Conservation (phyloP, 2,113 vertebrate genomes). For the Periophthalmodon schlosseri region DNA sequence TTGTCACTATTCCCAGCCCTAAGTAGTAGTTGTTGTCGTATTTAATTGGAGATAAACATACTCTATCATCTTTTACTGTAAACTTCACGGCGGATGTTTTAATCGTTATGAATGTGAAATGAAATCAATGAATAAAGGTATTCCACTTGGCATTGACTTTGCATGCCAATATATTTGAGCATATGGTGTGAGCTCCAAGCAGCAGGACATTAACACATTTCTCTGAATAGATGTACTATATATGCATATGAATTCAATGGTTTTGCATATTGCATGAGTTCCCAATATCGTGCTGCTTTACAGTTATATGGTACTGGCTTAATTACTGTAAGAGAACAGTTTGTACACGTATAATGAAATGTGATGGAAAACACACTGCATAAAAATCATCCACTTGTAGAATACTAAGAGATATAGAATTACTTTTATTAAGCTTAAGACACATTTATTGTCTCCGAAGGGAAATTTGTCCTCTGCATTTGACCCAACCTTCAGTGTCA, state of each 20-base stretch:
- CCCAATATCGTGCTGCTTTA: neutral
- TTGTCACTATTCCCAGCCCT: too few relatives aligned
- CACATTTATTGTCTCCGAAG: too few relatives aligned
- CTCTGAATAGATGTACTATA: neutral
- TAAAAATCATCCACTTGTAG: too few relatives aligned
- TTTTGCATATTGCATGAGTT: neutral
- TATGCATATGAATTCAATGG: neutral
- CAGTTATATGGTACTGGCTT: neutral
- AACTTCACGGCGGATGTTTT: neutral
- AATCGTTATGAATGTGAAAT: neutral
- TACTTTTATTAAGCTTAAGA: too few relatives aligned
- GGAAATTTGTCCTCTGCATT: too few relatives aligned
- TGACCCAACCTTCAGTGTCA: too few relatives aligned
- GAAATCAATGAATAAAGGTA: neutral
- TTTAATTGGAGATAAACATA: slow-evolving; percentile 13
- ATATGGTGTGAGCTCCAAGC: slow-evolving; percentile 1
- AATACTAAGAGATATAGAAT: too few relatives aligned
- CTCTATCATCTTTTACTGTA: neutral
- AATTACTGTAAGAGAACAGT: neutral
- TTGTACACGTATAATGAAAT: neutral
- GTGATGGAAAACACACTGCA: too few relatives aligned
- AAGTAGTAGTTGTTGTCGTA: neutral
- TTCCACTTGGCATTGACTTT: neutral
- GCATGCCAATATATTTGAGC: slow-evolving; percentile 11
- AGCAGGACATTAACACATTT: slow-evolving; percentile 8